Percentiles rank a stretch among this genome's conserved stretches.
These are phyloP conservation scores for Lanistes nyassanus DNA, from an alignment of 1,140 invertebrate genomes.

Conservation along the genomic window DNA sequence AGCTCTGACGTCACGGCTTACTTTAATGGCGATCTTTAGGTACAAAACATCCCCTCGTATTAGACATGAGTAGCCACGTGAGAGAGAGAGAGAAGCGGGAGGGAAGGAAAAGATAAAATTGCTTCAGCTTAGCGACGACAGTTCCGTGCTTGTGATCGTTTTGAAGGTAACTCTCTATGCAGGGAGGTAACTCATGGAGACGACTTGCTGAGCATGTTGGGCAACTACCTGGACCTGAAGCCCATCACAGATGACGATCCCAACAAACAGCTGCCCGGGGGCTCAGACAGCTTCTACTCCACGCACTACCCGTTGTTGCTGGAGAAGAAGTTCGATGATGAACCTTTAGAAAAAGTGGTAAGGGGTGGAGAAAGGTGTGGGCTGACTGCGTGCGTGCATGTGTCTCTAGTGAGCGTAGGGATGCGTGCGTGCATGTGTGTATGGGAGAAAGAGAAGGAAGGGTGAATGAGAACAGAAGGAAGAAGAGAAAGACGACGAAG, in stretches of 20 bases:
- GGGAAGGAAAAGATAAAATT: too few relatives aligned
- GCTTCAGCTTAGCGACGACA: too few relatives aligned
- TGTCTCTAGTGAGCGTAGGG: too few relatives aligned
- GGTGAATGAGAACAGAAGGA: too few relatives aligned
- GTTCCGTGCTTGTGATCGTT: too few relatives aligned
- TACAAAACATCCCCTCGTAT: neutral
- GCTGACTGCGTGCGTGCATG: too few relatives aligned
- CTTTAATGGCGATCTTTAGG: neutral
- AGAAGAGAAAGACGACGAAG: too few relatives aligned
- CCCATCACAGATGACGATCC: neutral
- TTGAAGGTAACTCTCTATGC: neutral
- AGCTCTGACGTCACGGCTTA: neutral
- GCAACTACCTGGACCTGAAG: conserved; percentile 20
- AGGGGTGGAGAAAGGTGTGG: neutral
- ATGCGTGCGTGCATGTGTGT: too few relatives aligned
- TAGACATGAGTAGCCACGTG: too few relatives aligned
- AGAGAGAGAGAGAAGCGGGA: too few relatives aligned
- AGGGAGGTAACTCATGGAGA: conserved; percentile 7
- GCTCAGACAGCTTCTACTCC: neutral
- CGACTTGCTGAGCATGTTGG: conserved; percentile 11
- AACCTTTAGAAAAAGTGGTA: conserved; percentile 5
- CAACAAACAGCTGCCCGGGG: neutral
- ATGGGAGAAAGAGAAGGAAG: too few relatives aligned
- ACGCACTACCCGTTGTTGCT: conserved; percentile 10
- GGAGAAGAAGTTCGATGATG: conserved; percentile 16